Percentiles rank a stretch among this genome's conserved stretches.
Conservation (phyloP, 2,113 vertebrate genomes). For the Illadopsis cleaveri region DNA sequence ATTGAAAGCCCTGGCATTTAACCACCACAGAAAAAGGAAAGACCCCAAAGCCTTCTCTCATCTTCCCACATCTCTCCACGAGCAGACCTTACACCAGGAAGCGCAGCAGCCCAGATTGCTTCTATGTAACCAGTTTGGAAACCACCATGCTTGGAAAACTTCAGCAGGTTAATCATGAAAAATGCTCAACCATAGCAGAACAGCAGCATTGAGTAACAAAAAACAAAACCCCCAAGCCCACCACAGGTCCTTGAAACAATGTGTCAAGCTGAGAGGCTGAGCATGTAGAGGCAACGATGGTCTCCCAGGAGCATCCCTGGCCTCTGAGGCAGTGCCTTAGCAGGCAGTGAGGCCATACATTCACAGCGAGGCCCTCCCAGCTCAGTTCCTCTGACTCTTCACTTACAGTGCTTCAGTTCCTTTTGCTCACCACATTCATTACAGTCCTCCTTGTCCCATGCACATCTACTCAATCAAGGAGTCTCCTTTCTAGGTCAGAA, state of each 20-base stretch:
- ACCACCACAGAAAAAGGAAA: not conserved
- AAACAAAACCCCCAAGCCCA: not conserved
- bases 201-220: not conserved
- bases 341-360: too few relatives aligned
- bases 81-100: not conserved
- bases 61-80: not conserved
- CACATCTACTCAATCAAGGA: not conserved
- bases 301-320: not conserved
- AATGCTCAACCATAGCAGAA: not conserved
- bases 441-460: not conserved
- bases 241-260: not conserved
- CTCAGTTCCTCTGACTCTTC: not conserved
- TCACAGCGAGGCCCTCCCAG: not conserved
- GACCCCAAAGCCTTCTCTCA: not conserved
- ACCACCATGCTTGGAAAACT: not conserved
- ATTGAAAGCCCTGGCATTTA: constrained; percentile 27
- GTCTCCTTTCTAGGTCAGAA: not conserved
- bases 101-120: not conserved
- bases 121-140: not conserved
- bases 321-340: not conserved
- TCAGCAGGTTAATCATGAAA: not conserved
- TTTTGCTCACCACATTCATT: not conserved
- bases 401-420: rapidly evolving
- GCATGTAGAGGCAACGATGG: not conserved
- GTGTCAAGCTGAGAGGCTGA: not conserved